Base-by-base conservation (phyloP, 2,797 vertebrate species). In the Sebastes goodei region DNA sequence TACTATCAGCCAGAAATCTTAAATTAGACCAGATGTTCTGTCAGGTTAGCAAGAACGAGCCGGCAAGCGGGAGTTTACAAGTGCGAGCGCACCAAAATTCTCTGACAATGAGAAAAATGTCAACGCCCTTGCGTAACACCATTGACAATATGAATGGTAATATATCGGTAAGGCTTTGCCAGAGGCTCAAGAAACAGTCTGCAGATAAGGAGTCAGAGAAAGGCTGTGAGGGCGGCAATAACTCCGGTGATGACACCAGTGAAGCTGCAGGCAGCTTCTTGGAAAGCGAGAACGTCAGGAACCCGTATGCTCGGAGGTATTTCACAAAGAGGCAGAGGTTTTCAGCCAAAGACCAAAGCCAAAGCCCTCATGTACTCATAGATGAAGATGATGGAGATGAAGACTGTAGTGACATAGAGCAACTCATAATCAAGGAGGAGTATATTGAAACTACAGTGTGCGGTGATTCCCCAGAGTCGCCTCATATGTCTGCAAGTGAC, bases 61-160 rank as follows among this genome's bases (percentile, higher is more conserved):
- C 52, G 11, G 89, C 93, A 81, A 89, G 52, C 87, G 93, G 92
- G 74, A 94, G 86, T 92, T 94, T 96, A 93, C 94, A 90, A 86
- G 95, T 93, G 81, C 95, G 93, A 93, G 90, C 91, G 82, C 88
- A 78, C 71, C 86, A 82, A 73, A 94, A 94, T 80, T 91, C 87
- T 74, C 89, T 86, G 66, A 92, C 93, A 59, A 87, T 90, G 86
- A 90, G 92, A 80, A 93, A 92, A 88, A 93, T 92, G 91, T 93
- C 92, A 78, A 88, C 97, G 90, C 96, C 96, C 80, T 97, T 94
- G 94, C 96, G 95, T 89, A 97, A 96, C 94, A 96, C 96, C 91
- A 94, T 96, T 85, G 96, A 96, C 94, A 96, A 95, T 93, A 93
- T 96, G 95, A 96, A 96, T 88, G 93, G 95, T 94, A 93, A 96